Evolutionary conservation across 2,113 vertebrate genomes (phyloP), one percentile per base, ranked within the genome.

Genomic region (Microcebus jonahi): DNA sequence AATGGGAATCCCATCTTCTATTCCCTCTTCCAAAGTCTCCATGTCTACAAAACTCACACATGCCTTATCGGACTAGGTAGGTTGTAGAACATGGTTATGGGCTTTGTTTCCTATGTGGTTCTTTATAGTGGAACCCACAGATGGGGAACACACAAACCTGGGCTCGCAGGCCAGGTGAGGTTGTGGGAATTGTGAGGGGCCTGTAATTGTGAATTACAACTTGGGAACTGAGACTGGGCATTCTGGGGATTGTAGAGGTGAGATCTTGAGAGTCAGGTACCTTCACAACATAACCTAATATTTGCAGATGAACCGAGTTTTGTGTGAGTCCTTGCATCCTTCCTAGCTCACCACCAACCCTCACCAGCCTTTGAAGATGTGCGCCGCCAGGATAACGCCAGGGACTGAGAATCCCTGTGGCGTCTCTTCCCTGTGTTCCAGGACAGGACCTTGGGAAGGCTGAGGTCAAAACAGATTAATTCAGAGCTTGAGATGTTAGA

Each of bases 401-500:
- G 42, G 76, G 68, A 31, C 57, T 50, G 7, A 84, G 42, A 57
- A 79, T 27, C 70, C 45, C 59, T 34, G 45, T 5, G 2, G 45
- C 27, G 59, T 50, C 48, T 71, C 39, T 92, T 34, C 31, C 48
- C 84, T 48, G 1, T 14, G 7, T 45, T 8, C 71, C 59, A 63
- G 34, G 53, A 63, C 25, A 86, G 53, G 81, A 88, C 83, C 21
- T 85, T 29, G 39, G 45, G 39, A n/a, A 70, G 17, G 59, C 17
- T 21, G 48, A 91, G 63, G 36, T 91, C 79, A 53, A 67, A 61
- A 67, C 45, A 8, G 79, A 53, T 89, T 29, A 57, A 89, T 75
- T 70, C 50, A 55, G 61, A 73, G 39, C 34, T 82, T 36, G 68
- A 90, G 63, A 80, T 91, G 63, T 77, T 42, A 91, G 39, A 89